phyloP scores from a whole-genome alignment of 2,888 invertebrate species.

The Oxytorus armatus region DNA sequence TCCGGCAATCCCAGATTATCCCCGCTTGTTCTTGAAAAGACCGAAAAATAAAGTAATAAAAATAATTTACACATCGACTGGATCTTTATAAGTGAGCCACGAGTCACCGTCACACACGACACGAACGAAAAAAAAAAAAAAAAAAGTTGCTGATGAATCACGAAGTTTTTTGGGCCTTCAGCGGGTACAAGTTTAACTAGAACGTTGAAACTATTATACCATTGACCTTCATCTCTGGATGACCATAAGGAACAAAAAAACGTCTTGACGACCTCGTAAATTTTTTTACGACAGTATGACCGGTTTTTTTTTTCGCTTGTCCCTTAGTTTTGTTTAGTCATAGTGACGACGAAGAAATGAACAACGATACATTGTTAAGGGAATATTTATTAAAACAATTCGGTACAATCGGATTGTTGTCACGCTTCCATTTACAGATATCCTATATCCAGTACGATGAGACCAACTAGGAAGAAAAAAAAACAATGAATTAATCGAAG shows the following conservation, averaged over 20 bases:
- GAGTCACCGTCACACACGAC: neutral
- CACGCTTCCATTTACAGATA: neutral
- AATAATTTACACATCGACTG: neutral
- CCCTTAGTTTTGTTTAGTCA: neutral
- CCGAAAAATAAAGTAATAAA: neutral
- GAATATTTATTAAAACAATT: slow-evolving; percentile 16
- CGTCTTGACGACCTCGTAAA: slow-evolving; percentile 48
- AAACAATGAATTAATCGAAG: slow-evolving; percentile 10
- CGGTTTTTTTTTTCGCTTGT: neutral
- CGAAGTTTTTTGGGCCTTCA: slow-evolving; percentile 47
- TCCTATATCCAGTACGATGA: slow-evolving; percentile 1
- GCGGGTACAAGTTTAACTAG: slow-evolving; percentile 39
- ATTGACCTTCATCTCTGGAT: slow-evolving; percentile 53
- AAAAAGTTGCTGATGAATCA: slow-evolving; percentile 57
- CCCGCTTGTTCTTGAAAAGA: neutral
- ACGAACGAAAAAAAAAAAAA: slow-evolving; percentile 25
- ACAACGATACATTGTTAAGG: neutral
- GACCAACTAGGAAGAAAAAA: neutral
- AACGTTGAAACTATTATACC: slow-evolving; percentile 41
- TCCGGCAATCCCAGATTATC: slow-evolving; percentile 38
- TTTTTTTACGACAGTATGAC: slow-evolving; percentile 37
- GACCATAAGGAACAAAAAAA: slow-evolving; percentile 50
- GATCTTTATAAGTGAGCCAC: neutral
- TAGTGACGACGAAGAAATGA: neutral
- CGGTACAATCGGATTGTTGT: neutral